Base-by-base conservation (phyloP, 92 coral and sea anemone genomes). In the Phenganax marumi region DNA sequence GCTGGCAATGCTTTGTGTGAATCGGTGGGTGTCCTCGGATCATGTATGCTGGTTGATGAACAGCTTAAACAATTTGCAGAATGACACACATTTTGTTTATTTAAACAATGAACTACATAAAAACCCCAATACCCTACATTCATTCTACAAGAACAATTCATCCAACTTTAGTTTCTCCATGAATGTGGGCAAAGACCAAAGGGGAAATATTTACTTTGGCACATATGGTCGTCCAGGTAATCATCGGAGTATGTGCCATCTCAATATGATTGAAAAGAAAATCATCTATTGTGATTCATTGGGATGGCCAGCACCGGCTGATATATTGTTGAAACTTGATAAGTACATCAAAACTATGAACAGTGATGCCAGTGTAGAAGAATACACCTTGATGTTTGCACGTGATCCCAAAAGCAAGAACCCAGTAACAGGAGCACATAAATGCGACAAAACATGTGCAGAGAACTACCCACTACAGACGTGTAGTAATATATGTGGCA, bases 261-360 rank as follows among this genome's bases (percentile, higher is more conserved):
- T 84, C 26, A 75, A 84, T 53, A 62, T 63, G 17, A 18, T 50
- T 23, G 21, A 65, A 25, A 76, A 53, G 58, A 50, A 63, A 68
- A 76, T 84, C 55, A 69, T 76, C 54, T 84, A 84, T 76, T 83
- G 87, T 76, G 87, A 84, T 66, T 63, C 87, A 12, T 47, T 84
- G 26, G 87, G 70, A 23, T 84, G 87, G 87, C 68, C 76, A 23
- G 77, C 65, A 50, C 87, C 87, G 21, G 48, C 51, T 76, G 51
- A 73, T 52, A 70, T 84, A 46, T 33, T 84, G 21, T 55, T 50
- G 50, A 63, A 84, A 80, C 83, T 76, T 16, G 53, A 76, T 46
- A 33, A 75, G 63, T 72, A 55, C 82, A 56, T 74, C 55, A 72
- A 69, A 52, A 63, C 77, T 62, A 57, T 52, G 8, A 39, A 68